These are phyloP conservation scores for Bunonema sp. DNA, from an alignment of 2,888 invertebrate species.

Conservation along the genomic window DNA sequence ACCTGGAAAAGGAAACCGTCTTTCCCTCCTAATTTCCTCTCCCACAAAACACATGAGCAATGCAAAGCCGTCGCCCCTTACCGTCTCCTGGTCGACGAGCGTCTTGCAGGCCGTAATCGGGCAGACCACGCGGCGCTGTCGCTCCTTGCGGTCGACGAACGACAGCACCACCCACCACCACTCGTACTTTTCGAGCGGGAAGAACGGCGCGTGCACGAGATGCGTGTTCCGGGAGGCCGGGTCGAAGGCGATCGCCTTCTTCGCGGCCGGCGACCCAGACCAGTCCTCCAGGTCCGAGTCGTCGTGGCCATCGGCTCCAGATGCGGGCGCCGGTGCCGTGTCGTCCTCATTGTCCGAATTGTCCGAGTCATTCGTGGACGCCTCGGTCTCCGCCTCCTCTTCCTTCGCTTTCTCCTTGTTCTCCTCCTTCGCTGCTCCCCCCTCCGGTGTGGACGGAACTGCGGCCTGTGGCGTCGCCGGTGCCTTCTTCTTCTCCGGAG, in stretches of 20 bases:
- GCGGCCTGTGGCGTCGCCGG: too few species aligned
- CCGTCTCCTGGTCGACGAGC: slow-evolving; percentile 63
- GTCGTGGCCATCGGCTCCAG: slow-evolving; percentile 9
- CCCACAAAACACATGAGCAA: too few species aligned
- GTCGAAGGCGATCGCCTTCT: too few species aligned
- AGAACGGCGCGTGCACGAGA: slow-evolving; percentile 88
- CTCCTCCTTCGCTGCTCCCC: too few species aligned
- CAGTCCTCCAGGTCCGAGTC: slow-evolving; percentile 22
- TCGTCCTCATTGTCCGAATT: slow-evolving; percentile 51
- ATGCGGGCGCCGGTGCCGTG: slow-evolving; percentile 41
- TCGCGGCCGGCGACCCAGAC: too few species aligned
- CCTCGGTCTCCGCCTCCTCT: slow-evolving; percentile 12
- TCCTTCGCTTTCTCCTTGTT: slow-evolving; percentile 4
- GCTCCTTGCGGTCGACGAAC: slow-evolving; percentile 59
- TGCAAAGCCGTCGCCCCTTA: slow-evolving; percentile 4
- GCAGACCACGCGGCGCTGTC: slow-evolving; percentile 64
- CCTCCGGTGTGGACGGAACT: too few species aligned
- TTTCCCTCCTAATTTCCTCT: too few species aligned
- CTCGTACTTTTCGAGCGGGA: slow-evolving; percentile 85
- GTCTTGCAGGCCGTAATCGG: slow-evolving; percentile 84
- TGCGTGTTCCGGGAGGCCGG: slow-evolving; percentile 84
- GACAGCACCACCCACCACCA: slow-evolving; percentile 95
- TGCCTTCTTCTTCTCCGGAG: slow-evolving; percentile 11
- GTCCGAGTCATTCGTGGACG: too few species aligned
- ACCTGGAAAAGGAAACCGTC: slow-evolving; percentile 46